Evolutionary conservation across 2,888 invertebrate genomes (phyloP).

Genomic region (Opisthograptis luteolata): DNA sequence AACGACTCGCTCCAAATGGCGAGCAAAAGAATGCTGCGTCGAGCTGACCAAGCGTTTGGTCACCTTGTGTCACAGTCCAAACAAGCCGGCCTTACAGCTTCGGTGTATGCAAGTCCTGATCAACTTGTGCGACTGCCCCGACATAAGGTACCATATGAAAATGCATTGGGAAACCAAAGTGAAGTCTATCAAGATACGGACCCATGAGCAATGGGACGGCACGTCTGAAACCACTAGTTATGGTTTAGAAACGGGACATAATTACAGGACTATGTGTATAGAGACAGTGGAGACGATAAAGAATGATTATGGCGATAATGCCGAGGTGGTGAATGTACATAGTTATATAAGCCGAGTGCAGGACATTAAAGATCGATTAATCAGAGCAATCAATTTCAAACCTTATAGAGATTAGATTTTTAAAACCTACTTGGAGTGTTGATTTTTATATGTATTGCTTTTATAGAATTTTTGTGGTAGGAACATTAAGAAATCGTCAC

Average conservation of each 20-base stretch:
- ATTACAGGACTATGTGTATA: constrained; percentile 69
- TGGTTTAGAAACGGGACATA: constrained; percentile 63
- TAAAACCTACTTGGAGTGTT: background rate
- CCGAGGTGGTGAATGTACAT: constrained; percentile 60
- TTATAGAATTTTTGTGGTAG: no score
- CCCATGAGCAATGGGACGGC: constrained; percentile 69
- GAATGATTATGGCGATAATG: constrained; percentile 63
- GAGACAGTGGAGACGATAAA: constrained; percentile 65
- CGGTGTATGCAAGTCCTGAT: constrained; percentile 65
- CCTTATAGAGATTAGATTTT: constrained; percentile 44
- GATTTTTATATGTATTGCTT: background rate
- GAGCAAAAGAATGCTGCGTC: constrained; percentile 60
- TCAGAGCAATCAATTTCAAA: constrained; percentile 63
- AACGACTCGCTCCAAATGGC: constrained; percentile 72
- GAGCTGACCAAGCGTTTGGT: constrained; percentile 59
- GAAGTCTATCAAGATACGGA: constrained; percentile 50
- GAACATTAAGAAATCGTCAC: no score
- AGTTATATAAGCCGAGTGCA: constrained; percentile 58
- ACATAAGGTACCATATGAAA: constrained; percentile 63
- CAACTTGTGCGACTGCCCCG: constrained; percentile 73
- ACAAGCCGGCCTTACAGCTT: constrained; percentile 62
- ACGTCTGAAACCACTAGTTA: constrained; percentile 59
- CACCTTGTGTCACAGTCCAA: constrained; percentile 48
- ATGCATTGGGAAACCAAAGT: constrained; percentile 54
- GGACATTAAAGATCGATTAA: constrained; percentile 53